A percentile compares a stretch with the other conserved stretches of the same genome.
Conservation (phyloP, 2,113 vertebrate species). For the Macroglossus sobrinus region DNA sequence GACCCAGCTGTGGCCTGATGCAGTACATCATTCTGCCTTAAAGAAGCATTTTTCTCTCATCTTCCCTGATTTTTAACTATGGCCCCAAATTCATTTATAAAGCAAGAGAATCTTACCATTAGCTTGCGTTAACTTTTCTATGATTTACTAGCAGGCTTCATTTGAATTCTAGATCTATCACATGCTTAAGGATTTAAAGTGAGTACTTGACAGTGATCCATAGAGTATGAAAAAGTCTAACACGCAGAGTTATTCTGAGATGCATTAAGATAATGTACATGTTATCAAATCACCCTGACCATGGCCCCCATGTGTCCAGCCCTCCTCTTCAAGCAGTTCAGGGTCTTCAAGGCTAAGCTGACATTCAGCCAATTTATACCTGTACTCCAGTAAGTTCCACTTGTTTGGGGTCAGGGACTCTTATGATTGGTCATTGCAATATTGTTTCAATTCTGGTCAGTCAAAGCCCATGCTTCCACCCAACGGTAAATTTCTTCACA, state of each 20-base stretch:
- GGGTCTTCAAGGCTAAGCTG: neutral
- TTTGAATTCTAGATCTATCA: neutral
- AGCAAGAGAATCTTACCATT: neutral
- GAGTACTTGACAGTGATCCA: neutral
- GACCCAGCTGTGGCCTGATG: neutral
- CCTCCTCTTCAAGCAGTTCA: neutral
- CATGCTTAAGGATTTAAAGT: neutral
- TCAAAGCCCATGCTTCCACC: neutral
- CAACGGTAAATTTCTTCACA: neutral
- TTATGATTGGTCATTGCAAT: neutral
- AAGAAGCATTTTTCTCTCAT: neutral
- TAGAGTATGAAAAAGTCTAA: neutral
- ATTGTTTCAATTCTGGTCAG: neutral
- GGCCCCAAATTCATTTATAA: neutral
- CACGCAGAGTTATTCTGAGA: neutral
- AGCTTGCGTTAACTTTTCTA: neutral
- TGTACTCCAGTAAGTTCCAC: neutral
- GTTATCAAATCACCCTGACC: neutral
- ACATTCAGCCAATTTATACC: neutral
- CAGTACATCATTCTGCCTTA: neutral
- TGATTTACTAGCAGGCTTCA: neutral
- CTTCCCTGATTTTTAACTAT: neutral
- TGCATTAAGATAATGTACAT: neutral
- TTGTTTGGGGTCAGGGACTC: neutral
- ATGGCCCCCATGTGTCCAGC: neutral